Evolutionary conservation across 2,888 invertebrate genomes (phyloP).

Genomic region (Oeneis ivallda): DNA sequence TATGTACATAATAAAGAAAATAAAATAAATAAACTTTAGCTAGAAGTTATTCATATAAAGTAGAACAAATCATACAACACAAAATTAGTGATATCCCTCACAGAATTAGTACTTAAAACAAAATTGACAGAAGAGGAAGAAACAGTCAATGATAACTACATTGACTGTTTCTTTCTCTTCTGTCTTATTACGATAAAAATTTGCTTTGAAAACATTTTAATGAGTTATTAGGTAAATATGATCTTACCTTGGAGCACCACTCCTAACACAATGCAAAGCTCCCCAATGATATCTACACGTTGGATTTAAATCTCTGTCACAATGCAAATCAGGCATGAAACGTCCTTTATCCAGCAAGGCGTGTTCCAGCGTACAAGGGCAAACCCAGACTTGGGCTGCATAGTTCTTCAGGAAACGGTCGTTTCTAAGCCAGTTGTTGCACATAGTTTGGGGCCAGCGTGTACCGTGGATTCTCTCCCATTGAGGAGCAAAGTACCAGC

Average conservation of each 20-base stretch:
- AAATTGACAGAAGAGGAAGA: too few relatives aligned
- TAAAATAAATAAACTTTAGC: neutral
- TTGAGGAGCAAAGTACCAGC: conserved; percentile 95
- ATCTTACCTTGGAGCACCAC: conserved; percentile 93
- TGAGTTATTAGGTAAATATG: too few relatives aligned
- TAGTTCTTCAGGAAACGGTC: conserved; percentile 92
- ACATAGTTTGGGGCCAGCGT: conserved; percentile 91
- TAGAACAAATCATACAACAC: too few relatives aligned
- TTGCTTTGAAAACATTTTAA: too few relatives aligned
- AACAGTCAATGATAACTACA: too few relatives aligned
- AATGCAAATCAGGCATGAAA: conserved; percentile 93
- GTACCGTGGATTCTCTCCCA: conserved; percentile 91
- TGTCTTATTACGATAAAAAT: too few relatives aligned
- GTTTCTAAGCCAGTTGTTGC: conserved; percentile 94
- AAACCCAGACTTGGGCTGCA: conserved; percentile 90
- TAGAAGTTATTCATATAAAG: too few relatives aligned
- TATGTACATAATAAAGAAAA: neutral
- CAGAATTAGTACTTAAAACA: too few relatives aligned
- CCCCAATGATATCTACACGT: conserved; percentile 94
- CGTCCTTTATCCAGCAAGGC: conserved; percentile 95
- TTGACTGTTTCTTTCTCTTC: too few relatives aligned
- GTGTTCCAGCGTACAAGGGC: conserved; percentile 96
- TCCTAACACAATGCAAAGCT: conserved; percentile 95
- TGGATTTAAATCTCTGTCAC: conserved; percentile 95
- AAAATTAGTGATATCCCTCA: too few relatives aligned